Conservation (phyloP, 1,140 invertebrate genomes). For the Semibalanus balanoides region DNA sequence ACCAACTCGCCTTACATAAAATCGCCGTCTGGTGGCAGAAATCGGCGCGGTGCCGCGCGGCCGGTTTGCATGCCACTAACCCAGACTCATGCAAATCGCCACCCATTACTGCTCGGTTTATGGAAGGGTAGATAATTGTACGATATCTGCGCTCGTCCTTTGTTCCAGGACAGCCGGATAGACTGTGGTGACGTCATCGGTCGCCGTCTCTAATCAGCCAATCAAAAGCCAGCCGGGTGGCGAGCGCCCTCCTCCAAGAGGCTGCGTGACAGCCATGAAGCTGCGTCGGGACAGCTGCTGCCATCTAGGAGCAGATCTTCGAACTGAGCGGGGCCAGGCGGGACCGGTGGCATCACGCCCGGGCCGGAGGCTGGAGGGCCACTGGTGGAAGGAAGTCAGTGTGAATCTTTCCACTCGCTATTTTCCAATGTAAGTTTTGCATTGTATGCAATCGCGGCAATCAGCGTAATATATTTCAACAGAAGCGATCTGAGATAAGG, state of each 20-base stretch:
- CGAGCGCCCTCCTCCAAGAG: not conserved
- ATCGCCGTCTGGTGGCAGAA: not conserved
- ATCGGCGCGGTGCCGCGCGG: no score
- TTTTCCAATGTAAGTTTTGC: no score
- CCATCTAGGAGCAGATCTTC: not conserved
- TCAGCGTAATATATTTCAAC: no score
- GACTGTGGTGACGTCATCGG: not conserved
- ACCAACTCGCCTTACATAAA: not conserved
- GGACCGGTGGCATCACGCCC: no score
- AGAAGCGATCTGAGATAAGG: no score
- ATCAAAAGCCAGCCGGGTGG: not conserved
- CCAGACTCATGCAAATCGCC: not conserved
- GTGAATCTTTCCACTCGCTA: no score
- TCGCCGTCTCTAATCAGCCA: not conserved
- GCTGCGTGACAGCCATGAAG: not conserved
- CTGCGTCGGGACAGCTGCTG: not conserved
- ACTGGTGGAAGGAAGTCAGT: no score
- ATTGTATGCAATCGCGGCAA: no score
- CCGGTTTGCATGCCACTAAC: not conserved
- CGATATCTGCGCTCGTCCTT: not conserved
- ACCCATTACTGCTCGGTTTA: not conserved
- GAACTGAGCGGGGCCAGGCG: not conserved
- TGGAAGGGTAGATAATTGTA: constrained; percentile 1
- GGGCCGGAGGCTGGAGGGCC: no score
- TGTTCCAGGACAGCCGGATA: not conserved